These are phyloP conservation scores for Nemoura dubitans DNA, from an alignment of 2,888 invertebrate genomes.

Conservation along the genomic window DNA sequence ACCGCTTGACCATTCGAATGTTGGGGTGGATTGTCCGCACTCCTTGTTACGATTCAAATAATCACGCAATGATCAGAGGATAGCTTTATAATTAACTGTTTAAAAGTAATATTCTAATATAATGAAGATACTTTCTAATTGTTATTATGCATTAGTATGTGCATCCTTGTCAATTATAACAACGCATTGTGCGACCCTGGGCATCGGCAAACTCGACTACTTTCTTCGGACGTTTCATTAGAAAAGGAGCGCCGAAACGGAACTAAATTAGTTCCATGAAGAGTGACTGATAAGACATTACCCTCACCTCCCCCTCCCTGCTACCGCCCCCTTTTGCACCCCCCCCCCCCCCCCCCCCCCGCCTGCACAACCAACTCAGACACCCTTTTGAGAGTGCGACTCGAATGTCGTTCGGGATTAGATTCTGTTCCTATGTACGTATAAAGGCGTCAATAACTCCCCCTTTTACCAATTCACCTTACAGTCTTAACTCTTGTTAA, in stretches of 20 bases:
- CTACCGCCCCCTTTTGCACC: neutral
- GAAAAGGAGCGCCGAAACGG: neutral
- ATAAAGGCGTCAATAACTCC: neutral
- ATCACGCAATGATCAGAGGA: neutral
- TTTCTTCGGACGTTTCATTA: neutral
- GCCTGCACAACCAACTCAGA: neutral
- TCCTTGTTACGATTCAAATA: neutral
- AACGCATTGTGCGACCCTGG: too few species aligned
- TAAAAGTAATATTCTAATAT: neutral
- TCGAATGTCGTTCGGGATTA: neutral
- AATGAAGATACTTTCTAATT: neutral
- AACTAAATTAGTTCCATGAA: neutral
- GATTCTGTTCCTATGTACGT: constrained; percentile 22
- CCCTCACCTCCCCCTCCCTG: neutral
- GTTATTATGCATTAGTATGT: neutral
- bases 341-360: neutral
- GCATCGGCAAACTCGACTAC: neutral
- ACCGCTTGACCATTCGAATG: neutral
- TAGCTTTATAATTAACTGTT: neutral
- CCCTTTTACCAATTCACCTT: constrained; percentile 31
- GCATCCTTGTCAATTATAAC: neutral
- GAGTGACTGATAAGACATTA: constrained; percentile 17
- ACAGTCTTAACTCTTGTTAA: neutral
- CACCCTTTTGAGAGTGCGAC: neutral
- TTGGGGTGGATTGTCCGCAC: neutral